Percentiles rank a stretch among this genome's conserved stretches.
These are phyloP conservation scores for Lobophora halterata DNA, from an alignment of 2,888 invertebrate genomes.

Conservation along the genomic window DNA sequence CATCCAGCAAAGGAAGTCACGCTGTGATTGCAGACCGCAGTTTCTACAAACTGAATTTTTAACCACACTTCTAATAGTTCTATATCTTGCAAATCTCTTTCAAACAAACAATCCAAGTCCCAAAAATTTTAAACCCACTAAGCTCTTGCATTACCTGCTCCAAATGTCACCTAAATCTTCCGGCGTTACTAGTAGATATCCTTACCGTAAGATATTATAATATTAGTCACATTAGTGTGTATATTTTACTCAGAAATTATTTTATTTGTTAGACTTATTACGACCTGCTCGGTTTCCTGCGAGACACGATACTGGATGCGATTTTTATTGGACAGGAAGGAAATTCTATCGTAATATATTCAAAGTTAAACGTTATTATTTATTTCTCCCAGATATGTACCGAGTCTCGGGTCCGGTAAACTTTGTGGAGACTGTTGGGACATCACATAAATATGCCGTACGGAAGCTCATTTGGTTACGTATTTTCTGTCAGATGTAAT, in stretches of 20 bases:
- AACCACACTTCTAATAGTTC: too few relatives aligned
- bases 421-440: slow-evolving; percentile 18
- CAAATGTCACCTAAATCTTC: slow-evolving; percentile 71
- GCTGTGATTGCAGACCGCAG: too few relatives aligned
- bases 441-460: slow-evolving; percentile 32
- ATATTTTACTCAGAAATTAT: slow-evolving; percentile 75
- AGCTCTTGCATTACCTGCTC: slow-evolving; percentile 43
- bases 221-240: slow-evolving; percentile 79
- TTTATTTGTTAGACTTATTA: slow-evolving; percentile 77
- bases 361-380: slow-evolving; percentile 65
- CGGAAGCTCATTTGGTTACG: slow-evolving; percentile 34
- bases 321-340: slow-evolving; percentile 80
- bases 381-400: too few relatives aligned
- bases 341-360: slow-evolving; percentile 76
- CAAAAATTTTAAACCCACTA: slow-evolving; percentile 5
- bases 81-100: too few relatives aligned
- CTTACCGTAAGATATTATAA: slow-evolving; percentile 75
- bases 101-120: too few relatives aligned
- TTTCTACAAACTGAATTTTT: too few relatives aligned
- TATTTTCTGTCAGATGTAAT: slow-evolving; percentile 30
- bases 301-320: slow-evolving; percentile 64
- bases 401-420: slow-evolving; percentile 14
- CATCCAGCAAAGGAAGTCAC: too few relatives aligned
- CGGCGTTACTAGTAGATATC: slow-evolving; percentile 73
- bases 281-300: slow-evolving; percentile 67